phyloP scores from a whole-genome alignment of 1,140 invertebrate genomes.

The Kradibia gibbosae region DNA sequence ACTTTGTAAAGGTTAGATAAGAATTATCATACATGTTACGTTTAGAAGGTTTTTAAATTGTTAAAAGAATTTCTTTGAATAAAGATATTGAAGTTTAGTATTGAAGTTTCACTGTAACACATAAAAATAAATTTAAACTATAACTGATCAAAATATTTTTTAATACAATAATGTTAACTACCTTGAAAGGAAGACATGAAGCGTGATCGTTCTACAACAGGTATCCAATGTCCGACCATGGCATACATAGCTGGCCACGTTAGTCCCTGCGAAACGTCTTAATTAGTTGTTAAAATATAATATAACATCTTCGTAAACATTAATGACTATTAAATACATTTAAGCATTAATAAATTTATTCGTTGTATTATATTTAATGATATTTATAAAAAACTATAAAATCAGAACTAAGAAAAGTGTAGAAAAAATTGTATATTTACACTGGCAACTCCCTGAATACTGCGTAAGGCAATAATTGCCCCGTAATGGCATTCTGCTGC shows the following conservation, averaged over 20 bases:
- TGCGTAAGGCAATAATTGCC: slow-evolving; percentile 76
- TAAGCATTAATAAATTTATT: no score
- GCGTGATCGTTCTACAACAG: slow-evolving; percentile 81
- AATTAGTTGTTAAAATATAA: no score
- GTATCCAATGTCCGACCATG: slow-evolving; percentile 88
- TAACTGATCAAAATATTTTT: background rate
- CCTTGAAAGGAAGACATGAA: slow-evolving; percentile 86
- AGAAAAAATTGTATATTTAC: slow-evolving; percentile 63
- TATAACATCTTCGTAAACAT: no score
- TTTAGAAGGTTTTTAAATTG: background rate
- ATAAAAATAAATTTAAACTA: slow-evolving; percentile 60
- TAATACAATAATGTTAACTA: slow-evolving; percentile 54
- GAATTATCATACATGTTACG: background rate
- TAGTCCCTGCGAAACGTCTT: slow-evolving; percentile 83
- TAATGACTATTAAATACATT: no score
- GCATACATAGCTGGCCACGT: slow-evolving; percentile 91
- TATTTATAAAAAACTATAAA: no score
- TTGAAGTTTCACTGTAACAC: slow-evolving; percentile 72
- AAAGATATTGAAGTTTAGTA: slow-evolving; percentile 53
- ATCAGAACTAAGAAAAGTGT: no score
- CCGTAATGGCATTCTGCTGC: slow-evolving; percentile 77
- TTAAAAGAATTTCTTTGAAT: slow-evolving; percentile 22
- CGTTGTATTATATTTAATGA: no score
- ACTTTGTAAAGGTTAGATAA: background rate
- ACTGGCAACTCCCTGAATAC: slow-evolving; percentile 80